Evolutionary conservation across 2,888 invertebrate species (phyloP), one percentile per base, ranked within the genome.

Genomic region (Drosophila nr. medialis): DNA sequence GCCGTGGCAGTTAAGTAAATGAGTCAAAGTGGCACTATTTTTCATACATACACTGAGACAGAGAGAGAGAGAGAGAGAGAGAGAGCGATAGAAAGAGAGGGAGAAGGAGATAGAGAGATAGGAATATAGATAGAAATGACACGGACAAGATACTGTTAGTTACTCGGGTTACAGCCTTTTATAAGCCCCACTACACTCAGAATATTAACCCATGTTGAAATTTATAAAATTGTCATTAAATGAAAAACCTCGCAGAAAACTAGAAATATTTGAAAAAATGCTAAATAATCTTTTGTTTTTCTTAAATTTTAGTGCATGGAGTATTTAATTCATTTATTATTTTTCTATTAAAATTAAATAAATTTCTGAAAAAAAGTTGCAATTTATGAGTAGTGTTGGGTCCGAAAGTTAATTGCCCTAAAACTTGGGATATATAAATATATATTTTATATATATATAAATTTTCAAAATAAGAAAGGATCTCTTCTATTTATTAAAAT

Each of bases 1-100:
- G 78, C 53, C 79, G 62, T 64, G 60, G 34, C 72, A 62, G 64
- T 68, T 65, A 68, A 65, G 73, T 77, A 77, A 81, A 81, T 77
- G 78, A 69, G 83, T 65, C 81, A 83, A 77, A 81, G 67, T 81
- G 67, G 64, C 81, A 81, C 70, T 72, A 80, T 83, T 77, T 77
- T 74, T 53, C 65, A 69, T 68, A 69, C 66, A 69, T 58, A 69
- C 21, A 34, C 29, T 42, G 49, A 62, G 56, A 34, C 3, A 38
- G 29, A 55, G 10, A 59, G 21, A 40, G 13, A 48, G 24, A 34
- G 3, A 5, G 21, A 24, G 21, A 6, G 24, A 27, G 11, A 11
- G 1, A 15, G 48, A 15, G 8, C 4, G 7, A 7, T n/a, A 32
- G n/a, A 32, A 0, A 8, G 21, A 34, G 15, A 18, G 5, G 2